These are phyloP conservation scores for Lipotes vexillifer DNA, from an alignment of 2,113 vertebrate species.

Conservation along the genomic window DNA sequence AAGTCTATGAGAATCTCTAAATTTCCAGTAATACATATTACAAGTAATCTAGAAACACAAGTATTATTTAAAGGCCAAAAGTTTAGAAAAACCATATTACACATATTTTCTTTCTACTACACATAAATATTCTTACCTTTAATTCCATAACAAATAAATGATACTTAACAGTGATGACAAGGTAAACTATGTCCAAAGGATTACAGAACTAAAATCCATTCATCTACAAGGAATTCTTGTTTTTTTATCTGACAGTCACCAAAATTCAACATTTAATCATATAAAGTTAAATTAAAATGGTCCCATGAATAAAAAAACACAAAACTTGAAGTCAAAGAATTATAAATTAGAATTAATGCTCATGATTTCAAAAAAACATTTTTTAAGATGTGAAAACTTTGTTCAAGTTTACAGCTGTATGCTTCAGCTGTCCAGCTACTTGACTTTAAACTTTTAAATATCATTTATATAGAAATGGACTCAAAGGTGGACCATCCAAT, in stretches of 20 bases:
- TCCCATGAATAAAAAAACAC: background rate
- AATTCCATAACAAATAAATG: conserved; percentile 19
- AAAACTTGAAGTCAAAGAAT: background rate
- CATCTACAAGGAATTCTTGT: background rate
- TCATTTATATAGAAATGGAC: background rate
- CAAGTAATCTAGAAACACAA: background rate
- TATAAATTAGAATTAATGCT: background rate
- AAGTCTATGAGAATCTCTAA: conserved; percentile 13
- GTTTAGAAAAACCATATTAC: background rate
- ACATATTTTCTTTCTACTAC: background rate
- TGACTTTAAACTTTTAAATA: conserved; percentile 18
- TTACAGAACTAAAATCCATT: conserved; percentile 4
- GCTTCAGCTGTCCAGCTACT: background rate
- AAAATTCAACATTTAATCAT: conserved; percentile 22
- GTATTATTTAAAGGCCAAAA: background rate
- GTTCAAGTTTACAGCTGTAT: background rate
- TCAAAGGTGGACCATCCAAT: background rate
- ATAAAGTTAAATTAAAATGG: conserved; percentile 14
- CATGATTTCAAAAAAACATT: background rate
- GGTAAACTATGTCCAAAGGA: background rate
- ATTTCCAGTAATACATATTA: background rate
- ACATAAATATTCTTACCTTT: background rate
- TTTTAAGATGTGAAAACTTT: conserved; percentile 16
- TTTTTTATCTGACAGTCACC: background rate
- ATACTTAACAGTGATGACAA: background rate